phyloP scores from a whole-genome alignment of 2,888 invertebrate species.

The Drosophila kambysellisi region DNA sequence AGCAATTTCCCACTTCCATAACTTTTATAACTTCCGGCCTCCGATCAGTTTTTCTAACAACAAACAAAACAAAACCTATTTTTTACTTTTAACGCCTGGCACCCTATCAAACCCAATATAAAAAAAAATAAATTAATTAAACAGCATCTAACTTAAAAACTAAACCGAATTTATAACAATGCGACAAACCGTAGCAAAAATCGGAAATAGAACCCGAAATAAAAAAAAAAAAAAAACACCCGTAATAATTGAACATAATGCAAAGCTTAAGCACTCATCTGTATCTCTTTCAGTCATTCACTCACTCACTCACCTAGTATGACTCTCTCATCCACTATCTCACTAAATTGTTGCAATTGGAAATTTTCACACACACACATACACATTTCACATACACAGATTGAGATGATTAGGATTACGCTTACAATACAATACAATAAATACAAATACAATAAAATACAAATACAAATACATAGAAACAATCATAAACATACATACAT shows the following conservation, averaged over 20 bases:
- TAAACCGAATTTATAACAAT: constrained; percentile 3
- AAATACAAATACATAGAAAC: constrained; percentile 20
- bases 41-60: neutral
- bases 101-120: neutral
- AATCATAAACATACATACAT: constrained; percentile 13
- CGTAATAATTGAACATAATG: constrained; percentile 22
- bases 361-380: constrained; percentile 4
- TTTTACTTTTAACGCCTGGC: neutral
- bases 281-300: constrained; percentile 9
- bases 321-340: constrained; percentile 2
- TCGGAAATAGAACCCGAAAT: constrained; percentile 1
- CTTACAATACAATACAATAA: constrained; percentile 28
- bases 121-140: neutral
- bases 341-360: constrained; percentile 32
- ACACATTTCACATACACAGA: constrained; percentile 5
- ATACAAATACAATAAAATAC: neutral
- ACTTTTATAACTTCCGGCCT: neutral
- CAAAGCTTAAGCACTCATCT: constrained; percentile 9
- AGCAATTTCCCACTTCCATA: neutral
- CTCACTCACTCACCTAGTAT: constrained; percentile 3
- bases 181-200: neutral
- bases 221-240: neutral
- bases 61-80: neutral
- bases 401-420: constrained; percentile 43
- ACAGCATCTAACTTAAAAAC: neutral